A percentile compares a stretch with the other conserved stretches of the same genome.
Conservation (phyloP, 2,888 invertebrate genomes). For the Teinopalpus imperialis region DNA sequence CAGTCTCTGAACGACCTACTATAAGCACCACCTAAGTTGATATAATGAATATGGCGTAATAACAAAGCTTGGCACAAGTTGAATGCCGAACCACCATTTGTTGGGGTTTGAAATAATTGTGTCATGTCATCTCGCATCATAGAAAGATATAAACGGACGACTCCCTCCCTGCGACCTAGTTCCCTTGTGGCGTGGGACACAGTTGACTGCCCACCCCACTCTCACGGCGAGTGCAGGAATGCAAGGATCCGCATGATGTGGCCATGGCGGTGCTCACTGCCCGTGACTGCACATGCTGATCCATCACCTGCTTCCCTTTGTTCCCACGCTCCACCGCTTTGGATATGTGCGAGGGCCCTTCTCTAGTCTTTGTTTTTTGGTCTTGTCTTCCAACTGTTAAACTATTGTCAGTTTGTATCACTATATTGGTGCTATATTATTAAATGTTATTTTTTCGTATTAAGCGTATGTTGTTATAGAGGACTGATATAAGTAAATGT, state of each 20-base stretch:
- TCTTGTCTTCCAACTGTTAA: not conserved
- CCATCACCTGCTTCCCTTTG: constrained; percentile 68
- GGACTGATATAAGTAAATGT: too few species aligned
- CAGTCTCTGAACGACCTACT: too few species aligned
- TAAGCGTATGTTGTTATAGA: too few species aligned
- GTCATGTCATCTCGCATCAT: too few species aligned
- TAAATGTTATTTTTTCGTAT: too few species aligned
- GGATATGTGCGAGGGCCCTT: constrained; percentile 25
- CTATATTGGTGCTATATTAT: constrained; percentile 1
- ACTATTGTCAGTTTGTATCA: constrained; percentile 2
- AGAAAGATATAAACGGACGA: too few species aligned
- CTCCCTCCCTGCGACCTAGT: constrained; percentile 21
- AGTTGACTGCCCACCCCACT: constrained; percentile 63
- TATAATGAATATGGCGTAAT: too few species aligned
- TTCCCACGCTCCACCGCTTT: constrained; percentile 57
- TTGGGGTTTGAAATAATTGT: too few species aligned
- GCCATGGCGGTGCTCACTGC: constrained; percentile 25
- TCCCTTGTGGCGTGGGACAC: constrained; percentile 42
- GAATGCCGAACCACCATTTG: too few species aligned
- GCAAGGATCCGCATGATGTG: constrained; percentile 30
- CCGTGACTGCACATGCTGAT: constrained; percentile 56
- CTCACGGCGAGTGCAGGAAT: constrained; percentile 40
- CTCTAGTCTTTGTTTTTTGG: not conserved
- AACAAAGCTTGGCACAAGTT: too few species aligned
- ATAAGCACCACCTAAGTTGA: too few species aligned